Conservation (phyloP, 2,113 vertebrate genomes). For the Gallinago jamesoni region DNA sequence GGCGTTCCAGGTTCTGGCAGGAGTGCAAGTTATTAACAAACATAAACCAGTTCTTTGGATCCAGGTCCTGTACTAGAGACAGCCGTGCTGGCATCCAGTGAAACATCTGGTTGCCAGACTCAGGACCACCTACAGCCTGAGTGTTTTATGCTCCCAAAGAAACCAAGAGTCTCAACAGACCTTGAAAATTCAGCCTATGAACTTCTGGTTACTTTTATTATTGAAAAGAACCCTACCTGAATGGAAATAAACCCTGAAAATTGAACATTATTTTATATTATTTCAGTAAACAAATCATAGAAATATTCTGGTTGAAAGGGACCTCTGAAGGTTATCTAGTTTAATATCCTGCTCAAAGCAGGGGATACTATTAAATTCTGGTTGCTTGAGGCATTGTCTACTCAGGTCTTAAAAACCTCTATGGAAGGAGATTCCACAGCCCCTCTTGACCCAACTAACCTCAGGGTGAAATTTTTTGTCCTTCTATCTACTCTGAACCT, state of each 20-base stretch:
- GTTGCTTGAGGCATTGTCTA: not conserved
- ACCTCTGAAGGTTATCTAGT: not conserved
- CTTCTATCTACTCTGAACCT: not conserved
- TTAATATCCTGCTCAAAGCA: not conserved
- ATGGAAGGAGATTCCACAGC: not conserved
- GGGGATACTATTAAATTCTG: not conserved
- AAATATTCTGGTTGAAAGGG: not conserved
- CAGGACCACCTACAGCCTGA: not conserved
- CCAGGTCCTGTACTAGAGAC: not conserved
- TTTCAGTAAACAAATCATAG: not conserved
- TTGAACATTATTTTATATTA: not conserved
- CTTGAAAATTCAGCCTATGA: not conserved
- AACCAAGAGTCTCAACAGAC: not conserved
- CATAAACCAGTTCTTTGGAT: not conserved
- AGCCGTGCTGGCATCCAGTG: not conserved
- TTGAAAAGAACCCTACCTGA: not conserved
- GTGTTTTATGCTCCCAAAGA: not conserved
- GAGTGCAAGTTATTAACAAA: not conserved
- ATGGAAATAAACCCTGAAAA: not conserved
- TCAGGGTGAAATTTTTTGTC: not conserved
- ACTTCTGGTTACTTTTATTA: not conserved
- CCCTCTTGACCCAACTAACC: not conserved
- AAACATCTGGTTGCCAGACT: constrained; percentile 3
- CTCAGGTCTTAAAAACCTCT: not conserved
- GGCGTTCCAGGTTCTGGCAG: not conserved